phyloP scores from a whole-genome alignment of 2,797 vertebrate species.

The Helicolenus hilgendorfi region DNA sequence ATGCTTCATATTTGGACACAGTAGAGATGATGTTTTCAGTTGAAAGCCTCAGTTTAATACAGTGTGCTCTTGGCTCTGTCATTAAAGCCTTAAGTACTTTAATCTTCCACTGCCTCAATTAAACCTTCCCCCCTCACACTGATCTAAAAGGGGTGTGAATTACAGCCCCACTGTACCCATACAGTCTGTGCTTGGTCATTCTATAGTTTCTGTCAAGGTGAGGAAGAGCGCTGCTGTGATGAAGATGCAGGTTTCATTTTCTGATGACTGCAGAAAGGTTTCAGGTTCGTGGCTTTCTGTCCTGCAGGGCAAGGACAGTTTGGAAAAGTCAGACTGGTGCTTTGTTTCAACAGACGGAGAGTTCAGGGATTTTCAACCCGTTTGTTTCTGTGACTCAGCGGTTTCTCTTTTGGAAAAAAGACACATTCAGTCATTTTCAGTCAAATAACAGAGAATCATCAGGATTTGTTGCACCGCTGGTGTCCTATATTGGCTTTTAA shows the following conservation, averaged over 20 bases:
- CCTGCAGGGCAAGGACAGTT: background rate
- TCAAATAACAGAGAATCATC: conserved; percentile 10
- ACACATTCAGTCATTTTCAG: background rate
- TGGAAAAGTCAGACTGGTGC: conserved; percentile 1
- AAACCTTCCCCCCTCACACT: conserved; percentile 13
- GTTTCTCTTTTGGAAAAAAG: background rate
- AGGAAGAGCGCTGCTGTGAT: conserved; percentile 24
- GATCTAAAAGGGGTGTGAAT: conserved; percentile 6
- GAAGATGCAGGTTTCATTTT: conserved; percentile 63
- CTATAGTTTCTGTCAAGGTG: background rate
- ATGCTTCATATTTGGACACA: background rate
- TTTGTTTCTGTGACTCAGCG: conserved; percentile 41
- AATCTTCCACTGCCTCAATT: conserved; percentile 56
- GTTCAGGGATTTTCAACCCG: background rate
- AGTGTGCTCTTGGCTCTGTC: conserved; percentile 38
- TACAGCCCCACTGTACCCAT: background rate
- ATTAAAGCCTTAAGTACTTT: conserved; percentile 53
- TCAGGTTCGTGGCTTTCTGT: conserved; percentile 29
- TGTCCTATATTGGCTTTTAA: background rate
- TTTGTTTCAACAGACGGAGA: conserved; percentile 35
- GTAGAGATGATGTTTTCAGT: conserved; percentile 7
- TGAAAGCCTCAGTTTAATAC: conserved; percentile 18
- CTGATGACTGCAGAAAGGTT: conserved; percentile 60
- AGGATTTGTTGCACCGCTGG: background rate
- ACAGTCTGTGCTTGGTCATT: background rate